Conservation (phyloP, 2,888 invertebrate species). For the Argyra leucocephala region DNA sequence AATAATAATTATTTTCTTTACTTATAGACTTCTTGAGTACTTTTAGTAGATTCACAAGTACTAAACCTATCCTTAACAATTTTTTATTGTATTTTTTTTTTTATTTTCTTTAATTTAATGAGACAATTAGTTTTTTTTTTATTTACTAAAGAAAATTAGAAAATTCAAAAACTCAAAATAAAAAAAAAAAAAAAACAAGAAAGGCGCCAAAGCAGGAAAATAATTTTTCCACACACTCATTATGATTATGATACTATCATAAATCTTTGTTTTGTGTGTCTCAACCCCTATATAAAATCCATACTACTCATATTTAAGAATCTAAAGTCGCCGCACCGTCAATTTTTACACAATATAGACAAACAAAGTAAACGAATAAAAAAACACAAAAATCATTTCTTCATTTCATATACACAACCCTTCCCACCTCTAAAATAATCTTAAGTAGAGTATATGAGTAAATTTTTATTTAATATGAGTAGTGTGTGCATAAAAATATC, state of each 20-base stretch:
- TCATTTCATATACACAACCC: too few relatives aligned
- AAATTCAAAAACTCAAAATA: background rate
- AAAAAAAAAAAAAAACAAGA: background rate
- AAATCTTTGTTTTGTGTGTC: background rate
- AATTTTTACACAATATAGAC: background rate
- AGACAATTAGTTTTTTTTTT: too few relatives aligned
- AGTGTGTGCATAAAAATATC: too few relatives aligned
- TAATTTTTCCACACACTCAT: slow-evolving; percentile 6
- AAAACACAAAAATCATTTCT: background rate
- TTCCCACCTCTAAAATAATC: background rate
- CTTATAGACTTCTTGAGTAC: too few relatives aligned
- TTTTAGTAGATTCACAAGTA: too few relatives aligned
- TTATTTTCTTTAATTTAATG: too few relatives aligned
- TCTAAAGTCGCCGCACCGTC: background rate
- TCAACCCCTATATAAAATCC: background rate
- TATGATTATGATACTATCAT: background rate
- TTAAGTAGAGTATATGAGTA: background rate
- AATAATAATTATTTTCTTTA: too few relatives aligned
- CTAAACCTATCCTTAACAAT: too few relatives aligned
- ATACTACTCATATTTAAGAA: background rate
- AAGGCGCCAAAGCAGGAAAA: slow-evolving; percentile 1
- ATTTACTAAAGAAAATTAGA: background rate
- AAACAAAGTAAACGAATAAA: background rate
- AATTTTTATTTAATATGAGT: too few relatives aligned
- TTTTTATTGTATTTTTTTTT: too few relatives aligned